phyloP scores from a whole-genome alignment of 2,113 vertebrate species.

The Dendrocopos noguchii region DNA sequence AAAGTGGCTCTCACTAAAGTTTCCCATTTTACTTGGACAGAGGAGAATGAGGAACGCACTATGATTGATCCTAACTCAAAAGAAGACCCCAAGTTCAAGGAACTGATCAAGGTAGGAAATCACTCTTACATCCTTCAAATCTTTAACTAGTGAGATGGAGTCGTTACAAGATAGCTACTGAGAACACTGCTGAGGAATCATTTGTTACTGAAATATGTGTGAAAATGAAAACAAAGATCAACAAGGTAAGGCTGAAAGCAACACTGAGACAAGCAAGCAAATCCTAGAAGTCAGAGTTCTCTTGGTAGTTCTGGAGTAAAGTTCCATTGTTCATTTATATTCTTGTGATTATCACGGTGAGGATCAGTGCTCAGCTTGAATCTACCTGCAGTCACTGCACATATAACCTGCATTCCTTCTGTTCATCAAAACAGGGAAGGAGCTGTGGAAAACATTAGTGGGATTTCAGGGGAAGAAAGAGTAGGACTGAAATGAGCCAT shows the following conservation, averaged over 20 bases:
- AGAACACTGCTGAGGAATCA: neutral
- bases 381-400: neutral
- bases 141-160: neutral
- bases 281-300: neutral
- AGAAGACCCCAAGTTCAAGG: constrained; percentile 92
- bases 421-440: neutral
- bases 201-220: neutral
- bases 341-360: neutral
- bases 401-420: neutral
- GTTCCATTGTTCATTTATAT: neutral
- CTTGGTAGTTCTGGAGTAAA: rapidly evolving
- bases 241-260: neutral
- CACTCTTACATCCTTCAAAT: neutral
- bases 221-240: neutral
- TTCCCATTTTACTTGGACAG: constrained; percentile 72
- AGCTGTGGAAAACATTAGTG: neutral
- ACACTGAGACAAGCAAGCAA: neutral
- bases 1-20: neutral
- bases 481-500: neutral
- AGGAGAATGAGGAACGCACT: constrained; percentile 93
- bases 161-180: neutral
- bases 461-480: neutral
- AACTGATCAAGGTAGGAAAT: constrained; percentile 88
- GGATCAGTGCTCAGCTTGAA: neutral
- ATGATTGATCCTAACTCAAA: constrained; percentile 93